Conservation (phyloP, 2,113 vertebrate genomes). For the Anoura caudifer region DNA sequence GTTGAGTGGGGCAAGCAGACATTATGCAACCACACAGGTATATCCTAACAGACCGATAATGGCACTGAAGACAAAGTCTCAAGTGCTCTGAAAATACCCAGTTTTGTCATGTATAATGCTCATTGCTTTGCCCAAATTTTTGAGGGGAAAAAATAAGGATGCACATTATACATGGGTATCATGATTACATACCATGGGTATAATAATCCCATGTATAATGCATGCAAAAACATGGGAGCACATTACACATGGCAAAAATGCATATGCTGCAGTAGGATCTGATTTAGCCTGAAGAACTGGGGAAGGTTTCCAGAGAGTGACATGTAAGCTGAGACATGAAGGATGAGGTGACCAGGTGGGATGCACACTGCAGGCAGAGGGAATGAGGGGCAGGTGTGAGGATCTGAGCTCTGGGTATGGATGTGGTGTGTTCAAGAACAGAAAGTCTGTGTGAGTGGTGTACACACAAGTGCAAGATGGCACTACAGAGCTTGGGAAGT, state of each 20-base stretch:
- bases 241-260: too few species aligned
- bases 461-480: fast-evolving
- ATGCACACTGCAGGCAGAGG: background rate
- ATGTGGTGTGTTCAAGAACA: background rate
- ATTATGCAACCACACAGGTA: background rate
- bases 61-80: background rate
- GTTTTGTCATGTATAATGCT: too few species aligned
- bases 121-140: too few species aligned
- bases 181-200: too few species aligned
- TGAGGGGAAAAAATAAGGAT: too few species aligned
- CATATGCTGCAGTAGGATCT: background rate
- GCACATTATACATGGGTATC: too few species aligned
- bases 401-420: background rate
- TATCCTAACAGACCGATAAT: background rate
- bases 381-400: too few species aligned
- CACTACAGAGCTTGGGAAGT: background rate
- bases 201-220: too few species aligned
- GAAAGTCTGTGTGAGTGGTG: background rate
- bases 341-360: background rate
- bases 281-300: background rate
- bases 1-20: background rate
- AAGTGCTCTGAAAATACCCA: background rate
- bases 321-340: background rate
- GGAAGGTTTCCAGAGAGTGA: background rate
- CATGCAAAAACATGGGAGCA: too few species aligned